Evolutionary conservation across 2,113 vertebrate species (phyloP).

Genomic region (Fukomys damarensis): DNA sequence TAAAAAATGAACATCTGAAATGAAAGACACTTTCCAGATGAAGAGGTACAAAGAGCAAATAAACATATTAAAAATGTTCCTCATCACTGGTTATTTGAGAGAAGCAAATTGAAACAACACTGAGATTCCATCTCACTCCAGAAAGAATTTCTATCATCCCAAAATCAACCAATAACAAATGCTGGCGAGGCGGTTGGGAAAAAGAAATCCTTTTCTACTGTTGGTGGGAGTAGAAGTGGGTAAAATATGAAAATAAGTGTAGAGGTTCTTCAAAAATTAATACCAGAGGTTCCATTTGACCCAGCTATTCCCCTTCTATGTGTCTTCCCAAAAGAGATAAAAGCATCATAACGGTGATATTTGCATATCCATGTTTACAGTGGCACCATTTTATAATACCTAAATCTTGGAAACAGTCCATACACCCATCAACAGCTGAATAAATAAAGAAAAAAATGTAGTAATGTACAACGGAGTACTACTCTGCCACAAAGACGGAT

Average conservation of each 20-base stretch:
- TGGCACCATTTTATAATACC: neutral
- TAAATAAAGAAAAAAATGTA: neutral
- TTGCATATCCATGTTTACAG: neutral
- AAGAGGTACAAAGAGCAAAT: neutral
- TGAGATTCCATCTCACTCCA: neutral
- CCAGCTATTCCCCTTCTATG: neutral
- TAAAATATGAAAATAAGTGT: too few relatives aligned
- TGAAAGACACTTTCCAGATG: neutral
- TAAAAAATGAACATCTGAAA: neutral
- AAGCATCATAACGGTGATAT: neutral
- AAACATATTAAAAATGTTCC: neutral
- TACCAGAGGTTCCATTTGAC: neutral
- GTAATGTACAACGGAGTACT: neutral
- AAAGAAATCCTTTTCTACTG: neutral
- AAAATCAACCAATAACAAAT: neutral
- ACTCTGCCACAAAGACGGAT: neutral
- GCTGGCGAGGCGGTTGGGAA: accelerated
- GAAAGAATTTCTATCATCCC: neutral
- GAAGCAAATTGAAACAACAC: neutral
- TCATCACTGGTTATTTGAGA: neutral
- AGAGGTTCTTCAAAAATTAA: neutral
- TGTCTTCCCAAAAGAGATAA: neutral
- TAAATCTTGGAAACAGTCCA: neutral
- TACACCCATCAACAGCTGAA: neutral
- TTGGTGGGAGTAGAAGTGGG: too few relatives aligned